Percentiles rank a stretch among this genome's conserved stretches.
phyloP scores from a whole-genome alignment of 2,797 vertebrate species.

The Typhlichthys subterraneus region DNA sequence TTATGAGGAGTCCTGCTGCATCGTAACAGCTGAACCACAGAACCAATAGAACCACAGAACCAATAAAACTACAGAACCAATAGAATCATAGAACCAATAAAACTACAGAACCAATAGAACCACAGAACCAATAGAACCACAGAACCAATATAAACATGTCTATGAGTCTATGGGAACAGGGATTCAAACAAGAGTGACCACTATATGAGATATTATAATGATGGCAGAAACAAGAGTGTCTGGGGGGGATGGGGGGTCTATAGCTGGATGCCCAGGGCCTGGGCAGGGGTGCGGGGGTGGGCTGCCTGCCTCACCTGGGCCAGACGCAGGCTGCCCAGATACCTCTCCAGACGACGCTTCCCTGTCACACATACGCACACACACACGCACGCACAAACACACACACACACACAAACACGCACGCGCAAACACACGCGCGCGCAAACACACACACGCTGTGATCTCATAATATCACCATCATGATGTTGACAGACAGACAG shows the following conservation, averaged over 20 bases:
- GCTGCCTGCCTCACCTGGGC: conserved; percentile 68
- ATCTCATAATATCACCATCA: not conserved
- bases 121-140: no score
- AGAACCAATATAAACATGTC: no score
- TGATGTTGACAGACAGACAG: not conserved
- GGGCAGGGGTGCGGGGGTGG: conserved; percentile 59
- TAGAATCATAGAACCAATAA: no score
- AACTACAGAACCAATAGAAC: no score
- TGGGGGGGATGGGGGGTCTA: conserved; percentile 26
- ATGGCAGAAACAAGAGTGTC: not conserved
- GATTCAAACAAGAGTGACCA: not conserved
- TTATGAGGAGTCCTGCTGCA: no score
- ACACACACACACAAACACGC: not conserved
- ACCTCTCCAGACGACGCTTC: conserved; percentile 60
- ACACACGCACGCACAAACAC: not conserved
- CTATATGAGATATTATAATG: not conserved
- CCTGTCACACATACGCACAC: conserved; percentile 38
- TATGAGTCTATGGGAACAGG: not conserved
- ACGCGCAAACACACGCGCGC: no score
- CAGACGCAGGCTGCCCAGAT: conserved; percentile 65
- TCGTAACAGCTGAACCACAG: no score
- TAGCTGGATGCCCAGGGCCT: conserved; percentile 65
- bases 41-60: no score
- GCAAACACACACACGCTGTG: not conserved
- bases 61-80: no score